Evolutionary conservation across 2,113 vertebrate genomes (phyloP).

Genomic region (Pachyramphus minor): DNA sequence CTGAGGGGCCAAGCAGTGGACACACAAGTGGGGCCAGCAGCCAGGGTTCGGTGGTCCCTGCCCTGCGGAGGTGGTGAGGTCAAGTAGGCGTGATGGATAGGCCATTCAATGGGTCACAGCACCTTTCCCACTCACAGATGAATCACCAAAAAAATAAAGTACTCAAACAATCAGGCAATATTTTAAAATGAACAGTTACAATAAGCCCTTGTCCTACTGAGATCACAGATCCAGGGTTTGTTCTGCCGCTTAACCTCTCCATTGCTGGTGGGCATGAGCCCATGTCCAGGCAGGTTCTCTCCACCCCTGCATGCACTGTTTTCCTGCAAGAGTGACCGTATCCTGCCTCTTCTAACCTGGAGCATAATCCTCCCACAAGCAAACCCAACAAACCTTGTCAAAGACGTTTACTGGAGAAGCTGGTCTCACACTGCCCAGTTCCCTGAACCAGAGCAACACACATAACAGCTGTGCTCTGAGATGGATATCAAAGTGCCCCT

Average conservation of each 20-base stretch:
- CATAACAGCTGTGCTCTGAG: neutral
- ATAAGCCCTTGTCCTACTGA: neutral
- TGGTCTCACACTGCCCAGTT: accelerated
- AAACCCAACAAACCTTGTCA: neutral
- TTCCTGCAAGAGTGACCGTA: neutral
- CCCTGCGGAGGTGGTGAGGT: neutral
- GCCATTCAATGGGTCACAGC: neutral
- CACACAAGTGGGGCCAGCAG: neutral
- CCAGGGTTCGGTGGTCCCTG: neutral
- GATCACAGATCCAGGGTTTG: neutral
- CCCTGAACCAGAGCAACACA: neutral
- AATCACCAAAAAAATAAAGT: neutral
- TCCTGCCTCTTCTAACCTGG: neutral
- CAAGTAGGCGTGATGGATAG: neutral
- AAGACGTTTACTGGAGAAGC: neutral
- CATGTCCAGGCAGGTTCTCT: neutral
- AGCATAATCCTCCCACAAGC: neutral
- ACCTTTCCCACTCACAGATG: neutral
- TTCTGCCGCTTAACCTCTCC: neutral
- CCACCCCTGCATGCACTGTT: neutral
- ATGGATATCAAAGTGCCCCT: neutral
- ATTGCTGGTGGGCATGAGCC: neutral
- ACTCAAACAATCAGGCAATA: neutral
- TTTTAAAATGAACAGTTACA: constrained; percentile 12
- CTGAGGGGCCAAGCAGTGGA: neutral